Percentiles rank a stretch among this genome's conserved stretches.
These are phyloP conservation scores for Drosophila mercatorum DNA, from an alignment of 2,888 invertebrate species.

Conservation along the genomic window DNA sequence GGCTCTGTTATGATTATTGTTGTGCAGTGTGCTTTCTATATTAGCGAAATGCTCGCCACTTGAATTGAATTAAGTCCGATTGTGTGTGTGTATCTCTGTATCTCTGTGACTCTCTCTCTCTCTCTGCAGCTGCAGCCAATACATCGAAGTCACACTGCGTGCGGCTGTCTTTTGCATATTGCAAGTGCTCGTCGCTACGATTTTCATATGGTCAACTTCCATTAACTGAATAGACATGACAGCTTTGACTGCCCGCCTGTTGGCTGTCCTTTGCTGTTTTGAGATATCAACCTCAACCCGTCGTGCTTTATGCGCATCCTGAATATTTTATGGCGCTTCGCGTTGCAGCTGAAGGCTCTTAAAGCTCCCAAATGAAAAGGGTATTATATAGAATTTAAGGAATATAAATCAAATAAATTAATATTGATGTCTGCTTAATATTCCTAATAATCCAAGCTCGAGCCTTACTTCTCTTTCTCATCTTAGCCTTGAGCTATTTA, in stretches of 20 bases:
- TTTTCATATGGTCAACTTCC: constrained; percentile 57
- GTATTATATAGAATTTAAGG: not conserved
- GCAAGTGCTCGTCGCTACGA: constrained; percentile 51
- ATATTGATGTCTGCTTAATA: not conserved
- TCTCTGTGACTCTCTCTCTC: not conserved
- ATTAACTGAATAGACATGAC: constrained; percentile 70
- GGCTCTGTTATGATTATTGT: constrained; percentile 51
- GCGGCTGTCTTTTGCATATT: constrained; percentile 71
- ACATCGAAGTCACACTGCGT: constrained; percentile 48
- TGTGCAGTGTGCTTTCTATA: constrained; percentile 25
- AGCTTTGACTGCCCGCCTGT: constrained; percentile 37
- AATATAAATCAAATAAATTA: not conserved
- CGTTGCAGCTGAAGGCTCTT: constrained; percentile 27
- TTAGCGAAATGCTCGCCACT: constrained; percentile 43
- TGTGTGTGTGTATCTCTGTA: constrained; percentile 7
- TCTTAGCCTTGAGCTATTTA: not conserved
- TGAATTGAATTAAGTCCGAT: constrained; percentile 50
- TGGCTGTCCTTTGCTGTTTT: constrained; percentile 45
- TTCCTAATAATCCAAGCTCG: not conserved
- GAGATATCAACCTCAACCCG: not conserved
- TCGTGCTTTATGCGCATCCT: constrained; percentile 15
- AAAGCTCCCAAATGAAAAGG: not conserved
- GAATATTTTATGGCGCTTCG: constrained; percentile 42
- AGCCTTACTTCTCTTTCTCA: not conserved
- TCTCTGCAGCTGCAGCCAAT: constrained; percentile 17